Percentiles rank a stretch among this genome's conserved stretches.
Conservation (phyloP, 2,113 vertebrate species). For the Sphaerodactylus townsendi region DNA sequence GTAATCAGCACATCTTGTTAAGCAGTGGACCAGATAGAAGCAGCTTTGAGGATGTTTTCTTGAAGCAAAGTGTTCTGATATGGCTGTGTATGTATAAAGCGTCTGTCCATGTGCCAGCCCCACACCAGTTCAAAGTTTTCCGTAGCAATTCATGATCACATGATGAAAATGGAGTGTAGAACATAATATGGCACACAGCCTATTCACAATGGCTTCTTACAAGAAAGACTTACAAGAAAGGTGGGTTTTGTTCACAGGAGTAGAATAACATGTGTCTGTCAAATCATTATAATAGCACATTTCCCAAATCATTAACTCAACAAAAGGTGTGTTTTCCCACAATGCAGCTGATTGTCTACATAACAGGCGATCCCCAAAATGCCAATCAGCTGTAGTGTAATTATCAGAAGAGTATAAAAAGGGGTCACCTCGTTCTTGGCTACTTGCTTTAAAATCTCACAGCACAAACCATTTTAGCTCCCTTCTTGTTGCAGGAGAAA, state of each 20-base stretch:
- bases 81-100: not conserved
- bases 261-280: not conserved
- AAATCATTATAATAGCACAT: not conserved
- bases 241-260: not conserved
- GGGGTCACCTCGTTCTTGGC: too few relatives aligned
- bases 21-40: not conserved
- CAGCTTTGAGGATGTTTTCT: not conserved
- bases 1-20: not conserved
- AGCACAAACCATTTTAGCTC: not conserved
- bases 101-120: not conserved
- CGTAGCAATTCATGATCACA: not conserved
- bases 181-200: not conserved
- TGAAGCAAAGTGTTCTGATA: not conserved
- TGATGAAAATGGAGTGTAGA: not conserved
- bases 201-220: not conserved
- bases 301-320: not conserved
- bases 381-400: not conserved
- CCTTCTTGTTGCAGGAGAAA: not conserved
- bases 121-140: not conserved
- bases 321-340: not conserved
- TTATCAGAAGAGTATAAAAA: not conserved
- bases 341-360: too few relatives aligned
- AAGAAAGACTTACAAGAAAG: not conserved
- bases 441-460: not conserved
- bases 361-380: too few relatives aligned